phyloP scores from a whole-genome alignment of 2,888 invertebrate genomes.

The Octodonta nipae region DNA sequence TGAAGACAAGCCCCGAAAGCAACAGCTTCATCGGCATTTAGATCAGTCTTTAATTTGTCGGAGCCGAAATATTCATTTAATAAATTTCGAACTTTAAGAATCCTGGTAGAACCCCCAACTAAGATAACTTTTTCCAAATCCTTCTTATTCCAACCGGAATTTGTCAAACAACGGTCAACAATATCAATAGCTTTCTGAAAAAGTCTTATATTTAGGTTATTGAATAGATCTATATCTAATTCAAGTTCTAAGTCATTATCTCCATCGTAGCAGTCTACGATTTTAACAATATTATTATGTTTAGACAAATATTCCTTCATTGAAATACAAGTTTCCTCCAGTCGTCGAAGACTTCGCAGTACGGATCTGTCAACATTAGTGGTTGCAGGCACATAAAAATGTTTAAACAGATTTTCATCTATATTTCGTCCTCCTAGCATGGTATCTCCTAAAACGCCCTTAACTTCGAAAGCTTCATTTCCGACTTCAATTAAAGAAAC shows the following conservation, averaged over 20 bases:
- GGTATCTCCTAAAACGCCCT: conserved; percentile 12
- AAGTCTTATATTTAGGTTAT: conserved; percentile 10
- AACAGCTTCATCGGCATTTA: conserved; percentile 20
- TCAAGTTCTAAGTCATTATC: conserved; percentile 7
- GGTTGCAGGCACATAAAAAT: conserved; percentile 7
- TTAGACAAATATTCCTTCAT: conserved; percentile 11
- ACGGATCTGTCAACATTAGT: conserved; percentile 4
- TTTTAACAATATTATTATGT: conserved; percentile 4
- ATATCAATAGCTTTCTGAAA: conserved; percentile 10
- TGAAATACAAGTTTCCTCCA: conserved; percentile 5
- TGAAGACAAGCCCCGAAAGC: conserved; percentile 18
- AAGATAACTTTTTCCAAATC: conserved; percentile 16
- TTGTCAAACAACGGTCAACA: conserved; percentile 12
- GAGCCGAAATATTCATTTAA: conserved; percentile 11
- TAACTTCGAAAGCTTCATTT: conserved; percentile 10
- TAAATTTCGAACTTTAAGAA: conserved; percentile 14
- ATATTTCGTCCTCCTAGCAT: conserved; percentile 13
- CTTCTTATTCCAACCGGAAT: conserved; percentile 8
- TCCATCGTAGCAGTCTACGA: conserved; percentile 6
- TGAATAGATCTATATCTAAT: conserved; percentile 12
- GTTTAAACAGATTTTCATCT: conserved; percentile 11
- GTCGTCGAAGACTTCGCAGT: no score
- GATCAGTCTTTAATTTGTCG: conserved; percentile 11
- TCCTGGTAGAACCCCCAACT: conserved; percentile 18
- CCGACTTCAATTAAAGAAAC: conserved; percentile 16